These are phyloP conservation scores for Agriopis marginaria DNA, from an alignment of 2,888 invertebrate species.

Conservation along the genomic window DNA sequence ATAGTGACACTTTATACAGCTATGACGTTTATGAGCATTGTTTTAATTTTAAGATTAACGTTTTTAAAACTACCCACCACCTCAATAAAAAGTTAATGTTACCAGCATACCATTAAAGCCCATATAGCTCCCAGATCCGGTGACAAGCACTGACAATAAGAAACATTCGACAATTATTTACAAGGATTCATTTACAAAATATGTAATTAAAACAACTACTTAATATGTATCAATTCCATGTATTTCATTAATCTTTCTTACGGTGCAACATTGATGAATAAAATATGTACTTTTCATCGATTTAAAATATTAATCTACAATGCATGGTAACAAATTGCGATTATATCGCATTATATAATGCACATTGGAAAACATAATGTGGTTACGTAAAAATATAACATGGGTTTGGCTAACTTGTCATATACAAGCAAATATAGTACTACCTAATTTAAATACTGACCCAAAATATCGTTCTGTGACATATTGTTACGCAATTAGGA, in stretches of 20 bases:
- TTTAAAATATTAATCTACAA: slow-evolving; percentile 4
- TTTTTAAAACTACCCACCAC: slow-evolving; percentile 13
- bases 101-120: slow-evolving; percentile 13
- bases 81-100: slow-evolving; percentile 3
- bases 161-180: slow-evolving; percentile 9
- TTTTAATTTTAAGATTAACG: background rate
- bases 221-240: slow-evolving; percentile 8
- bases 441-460: background rate
- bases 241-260: background rate
- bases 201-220: slow-evolving; percentile 13
- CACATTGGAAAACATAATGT: background rate
- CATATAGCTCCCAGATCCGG: slow-evolving; percentile 5
- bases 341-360: background rate
- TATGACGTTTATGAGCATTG: background rate
- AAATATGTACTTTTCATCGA: slow-evolving; percentile 14
- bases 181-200: slow-evolving; percentile 19
- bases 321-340: background rate
- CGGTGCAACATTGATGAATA: slow-evolving; percentile 4
- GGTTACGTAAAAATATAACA: background rate
- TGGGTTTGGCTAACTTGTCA: too few species aligned
- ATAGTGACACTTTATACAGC: background rate
- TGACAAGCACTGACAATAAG: slow-evolving; percentile 31
- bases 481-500: background rate
- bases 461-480: background rate
- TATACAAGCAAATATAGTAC: background rate